Evolutionary conservation across 1,140 invertebrate genomes (phyloP).

Genomic region (Manduca sexta): DNA sequence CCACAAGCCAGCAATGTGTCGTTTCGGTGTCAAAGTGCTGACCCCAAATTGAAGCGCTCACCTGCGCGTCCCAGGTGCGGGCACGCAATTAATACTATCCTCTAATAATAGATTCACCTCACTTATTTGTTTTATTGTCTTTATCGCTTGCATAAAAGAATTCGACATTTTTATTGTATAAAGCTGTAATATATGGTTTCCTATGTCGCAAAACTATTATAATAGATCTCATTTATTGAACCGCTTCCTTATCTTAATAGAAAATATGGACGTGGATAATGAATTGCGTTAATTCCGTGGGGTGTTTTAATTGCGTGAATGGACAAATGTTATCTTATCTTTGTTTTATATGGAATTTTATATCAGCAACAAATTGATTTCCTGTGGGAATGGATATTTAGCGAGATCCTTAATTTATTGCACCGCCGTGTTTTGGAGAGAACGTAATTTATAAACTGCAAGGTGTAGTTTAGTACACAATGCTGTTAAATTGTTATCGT

Average conservation of each 20-base stretch:
- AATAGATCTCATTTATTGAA: conserved; percentile 34
- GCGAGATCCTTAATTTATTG: too few species aligned
- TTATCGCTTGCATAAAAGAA: conserved; percentile 23
- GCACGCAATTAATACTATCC: conserved; percentile 61
- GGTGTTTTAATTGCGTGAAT: conserved; percentile 45
- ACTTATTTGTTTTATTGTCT: conserved; percentile 56
- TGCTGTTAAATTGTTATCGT: conserved; percentile 30
- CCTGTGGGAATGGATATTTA: conserved; percentile 34
- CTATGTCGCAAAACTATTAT: conserved; percentile 24
- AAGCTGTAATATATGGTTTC: conserved; percentile 27
- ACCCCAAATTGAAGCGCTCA: conserved; percentile 59
- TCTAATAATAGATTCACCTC: conserved; percentile 55
- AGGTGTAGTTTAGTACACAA: background rate
- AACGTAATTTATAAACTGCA: too few species aligned
- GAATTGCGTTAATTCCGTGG: conserved; percentile 18
- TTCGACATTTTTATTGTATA: conserved; percentile 14
- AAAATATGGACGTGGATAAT: conserved; percentile 34
- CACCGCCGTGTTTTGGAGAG: too few species aligned
- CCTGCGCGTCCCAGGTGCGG: conserved; percentile 63
- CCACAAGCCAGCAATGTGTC: conserved; percentile 40
- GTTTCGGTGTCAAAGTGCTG: conserved; percentile 46
- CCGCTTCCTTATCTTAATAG: conserved; percentile 51
- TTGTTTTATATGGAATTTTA: conserved; percentile 31
- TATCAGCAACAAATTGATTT: conserved; percentile 31
- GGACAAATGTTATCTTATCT: conserved; percentile 45